These are phyloP conservation scores for Zaprionus ornatus DNA, from an alignment of 1,140 invertebrate species.

Conservation along the genomic window DNA sequence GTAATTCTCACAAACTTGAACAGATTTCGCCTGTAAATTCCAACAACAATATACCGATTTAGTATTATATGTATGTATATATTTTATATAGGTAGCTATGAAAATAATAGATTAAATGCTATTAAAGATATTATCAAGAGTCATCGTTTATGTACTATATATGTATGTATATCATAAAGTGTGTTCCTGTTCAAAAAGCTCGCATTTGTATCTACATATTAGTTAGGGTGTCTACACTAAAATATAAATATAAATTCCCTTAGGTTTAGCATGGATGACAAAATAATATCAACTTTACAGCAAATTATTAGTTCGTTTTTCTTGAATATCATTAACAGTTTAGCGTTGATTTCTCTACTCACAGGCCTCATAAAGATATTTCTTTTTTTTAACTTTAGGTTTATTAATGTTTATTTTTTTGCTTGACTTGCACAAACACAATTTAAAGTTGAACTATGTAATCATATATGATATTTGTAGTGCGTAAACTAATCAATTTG, in stretches of 20 bases:
- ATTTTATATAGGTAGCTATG: constrained; percentile 15
- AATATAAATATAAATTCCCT: constrained; percentile 10
- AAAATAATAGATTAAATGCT: constrained; percentile 48
- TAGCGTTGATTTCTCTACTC: constrained; percentile 50
- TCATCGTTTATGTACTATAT: constrained; percentile 2
- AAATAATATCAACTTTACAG: constrained; percentile 44
- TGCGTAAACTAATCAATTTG: constrained; percentile 42
- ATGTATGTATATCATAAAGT: constrained; percentile 11
- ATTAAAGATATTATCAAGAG: constrained; percentile 36
- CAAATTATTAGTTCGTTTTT: constrained; percentile 22
- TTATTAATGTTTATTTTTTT: neutral
- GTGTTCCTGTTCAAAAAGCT: constrained; percentile 43
- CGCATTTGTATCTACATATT: constrained; percentile 28
- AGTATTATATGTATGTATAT: constrained; percentile 16
- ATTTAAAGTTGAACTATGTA: constrained; percentile 33
- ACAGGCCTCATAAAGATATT: constrained; percentile 39
- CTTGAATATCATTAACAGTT: constrained; percentile 38
- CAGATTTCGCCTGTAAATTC: constrained; percentile 17
- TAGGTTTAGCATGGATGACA: constrained; percentile 19
- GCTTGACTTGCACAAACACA: constrained; percentile 55
- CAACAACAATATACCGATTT: constrained; percentile 15
- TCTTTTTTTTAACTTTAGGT: too few species aligned
- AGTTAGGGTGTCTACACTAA: constrained; percentile 8
- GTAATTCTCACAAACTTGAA: constrained; percentile 40
- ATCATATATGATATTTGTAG: constrained; percentile 1